Conservation (phyloP, 2,888 invertebrate species). For the Drosophila seclusa region DNA sequence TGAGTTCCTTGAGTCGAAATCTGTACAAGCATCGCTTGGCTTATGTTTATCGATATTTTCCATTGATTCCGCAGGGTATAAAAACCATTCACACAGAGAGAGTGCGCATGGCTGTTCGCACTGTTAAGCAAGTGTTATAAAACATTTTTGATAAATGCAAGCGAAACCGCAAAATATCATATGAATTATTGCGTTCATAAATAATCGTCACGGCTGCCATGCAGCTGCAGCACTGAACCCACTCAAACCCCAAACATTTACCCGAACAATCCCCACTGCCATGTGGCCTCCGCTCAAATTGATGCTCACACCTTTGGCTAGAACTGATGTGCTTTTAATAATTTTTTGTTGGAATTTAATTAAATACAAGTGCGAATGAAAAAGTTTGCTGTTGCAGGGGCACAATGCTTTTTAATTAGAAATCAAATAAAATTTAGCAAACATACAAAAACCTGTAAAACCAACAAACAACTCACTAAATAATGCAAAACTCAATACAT, state of each 20-base stretch:
- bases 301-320: constrained; percentile 40
- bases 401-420: constrained; percentile 71
- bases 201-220: constrained; percentile 61
- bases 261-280: neutral
- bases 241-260: neutral
- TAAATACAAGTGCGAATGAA: constrained; percentile 63
- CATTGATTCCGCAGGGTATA: constrained; percentile 4
- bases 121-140: constrained; percentile 75
- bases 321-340: constrained; percentile 68
- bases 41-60: neutral
- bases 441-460: constrained; percentile 1
- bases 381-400: constrained; percentile 17
- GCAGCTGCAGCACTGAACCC: constrained; percentile 6
- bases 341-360: constrained; percentile 81
- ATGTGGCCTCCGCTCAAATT: constrained; percentile 7
- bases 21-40: too few species aligned
- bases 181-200: constrained; percentile 79
- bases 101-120: constrained; percentile 10
- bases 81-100: neutral
- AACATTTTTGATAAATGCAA: constrained; percentile 77
- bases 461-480: constrained; percentile 18
- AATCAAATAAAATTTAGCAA: constrained; percentile 71
- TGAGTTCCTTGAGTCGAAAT: neutral
- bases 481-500: constrained; percentile 4
- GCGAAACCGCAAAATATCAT: constrained; percentile 76